Evolutionary conservation across 2,888 invertebrate species (phyloP), one percentile per base, ranked within the genome.

Genomic region (Pterostichus niger): DNA sequence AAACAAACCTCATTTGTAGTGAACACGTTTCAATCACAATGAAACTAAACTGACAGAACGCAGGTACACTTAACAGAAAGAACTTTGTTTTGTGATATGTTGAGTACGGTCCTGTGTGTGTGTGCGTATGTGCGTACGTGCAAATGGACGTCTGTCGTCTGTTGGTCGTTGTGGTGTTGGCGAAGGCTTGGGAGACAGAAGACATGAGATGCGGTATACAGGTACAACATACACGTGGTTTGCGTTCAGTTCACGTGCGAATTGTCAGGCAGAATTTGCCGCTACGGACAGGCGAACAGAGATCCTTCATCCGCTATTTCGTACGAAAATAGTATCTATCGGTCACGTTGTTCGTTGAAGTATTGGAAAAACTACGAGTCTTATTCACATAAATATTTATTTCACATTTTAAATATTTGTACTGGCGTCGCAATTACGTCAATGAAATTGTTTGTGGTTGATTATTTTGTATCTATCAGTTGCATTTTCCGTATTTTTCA

Each of bases 261-360:
- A 75, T 75, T 75, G 75, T 75, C 75, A 75, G 52, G 54, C 75
- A 75, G 75, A 75, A 75, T 52, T 49, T 75, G 54, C 75, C 54
- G 54, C 49, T 13, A 49, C 52, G 33, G 49, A 75, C 52, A 75
- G 52, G 31, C 31, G 64, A n/a, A 64, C 33, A 64, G 0, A 24
- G 24, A 24, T 24, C 24, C 24, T 24, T 24, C 24, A 56, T 56
- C 56, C 6, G 56, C 6, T 10, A 2, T 49, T n/a, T 49, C 13
- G 49, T 9, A 9, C 52, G n/a, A 52, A 52, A 52, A 52, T 52
- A 13, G 52, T 13, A 52, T 13, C 59, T 24, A 31, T 24, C 15
- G 24, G 59, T 59, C 24, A 59, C 59, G 31, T 24, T 59, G 59
- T 24, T 24, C 13, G 17, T 11, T 15, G 40, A 71, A 71, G 40